Conservation (phyloP, 2,888 invertebrate genomes). For the Limenitis camilla region DNA sequence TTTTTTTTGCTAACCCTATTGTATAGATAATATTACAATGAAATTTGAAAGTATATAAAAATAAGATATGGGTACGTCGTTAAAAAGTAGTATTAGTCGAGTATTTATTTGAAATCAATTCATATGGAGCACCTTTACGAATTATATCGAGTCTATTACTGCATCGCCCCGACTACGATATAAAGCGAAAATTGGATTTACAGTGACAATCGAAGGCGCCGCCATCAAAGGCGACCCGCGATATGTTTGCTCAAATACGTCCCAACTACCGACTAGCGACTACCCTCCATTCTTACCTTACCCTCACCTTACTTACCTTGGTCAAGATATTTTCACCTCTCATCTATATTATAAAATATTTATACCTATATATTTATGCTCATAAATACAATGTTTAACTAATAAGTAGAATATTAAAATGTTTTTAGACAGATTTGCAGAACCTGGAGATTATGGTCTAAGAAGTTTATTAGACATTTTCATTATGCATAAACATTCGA, state of each 20-base stretch:
- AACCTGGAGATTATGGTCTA: too few relatives aligned
- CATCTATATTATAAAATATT: neutral
- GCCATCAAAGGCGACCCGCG: conserved; percentile 67
- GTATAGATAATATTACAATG: too few relatives aligned
- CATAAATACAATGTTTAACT: too few relatives aligned
- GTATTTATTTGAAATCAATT: conserved; percentile 2
- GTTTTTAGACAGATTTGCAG: too few relatives aligned
- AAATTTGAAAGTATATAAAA: too few relatives aligned
- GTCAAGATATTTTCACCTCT: conserved; percentile 20
- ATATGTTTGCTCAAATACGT: conserved; percentile 62
- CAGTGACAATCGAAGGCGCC: conserved; percentile 69
- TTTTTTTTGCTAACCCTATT: too few relatives aligned
- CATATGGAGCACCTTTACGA: conserved; percentile 7
- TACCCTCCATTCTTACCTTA: conserved; percentile 40
- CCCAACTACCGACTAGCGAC: conserved; percentile 34
- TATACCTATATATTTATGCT: too few relatives aligned
- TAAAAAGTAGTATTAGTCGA: too few relatives aligned
- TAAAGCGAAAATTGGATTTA: conserved; percentile 73
- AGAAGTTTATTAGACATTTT: too few relatives aligned
- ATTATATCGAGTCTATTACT: conserved; percentile 25
- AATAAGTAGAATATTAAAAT: too few relatives aligned
- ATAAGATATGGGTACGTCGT: too few relatives aligned
- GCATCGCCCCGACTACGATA: conserved; percentile 56
- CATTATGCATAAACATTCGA: too few relatives aligned
- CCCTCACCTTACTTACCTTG: conserved; percentile 24